Conservation (phyloP, 64 coral and sea anemone species). For the Astreopora myriophthalma region DNA sequence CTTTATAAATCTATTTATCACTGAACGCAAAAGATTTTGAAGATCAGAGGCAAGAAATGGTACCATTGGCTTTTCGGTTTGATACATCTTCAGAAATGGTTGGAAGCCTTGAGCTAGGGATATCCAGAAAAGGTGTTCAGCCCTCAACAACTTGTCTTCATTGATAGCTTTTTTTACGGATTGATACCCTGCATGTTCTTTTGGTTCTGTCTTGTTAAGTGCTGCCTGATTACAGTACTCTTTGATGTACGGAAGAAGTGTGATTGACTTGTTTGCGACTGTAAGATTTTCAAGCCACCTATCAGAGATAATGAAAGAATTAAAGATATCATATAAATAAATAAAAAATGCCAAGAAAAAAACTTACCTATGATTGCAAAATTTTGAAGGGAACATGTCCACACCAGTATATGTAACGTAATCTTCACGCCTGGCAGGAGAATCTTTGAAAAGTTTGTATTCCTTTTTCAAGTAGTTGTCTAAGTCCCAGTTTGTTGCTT, state of each 20-base stretch:
- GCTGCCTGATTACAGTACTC: constrained; percentile 75
- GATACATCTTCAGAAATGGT: constrained; percentile 61
- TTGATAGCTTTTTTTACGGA: constrained; percentile 57
- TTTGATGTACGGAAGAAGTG: constrained; percentile 60
- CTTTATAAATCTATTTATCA: constrained; percentile 73
- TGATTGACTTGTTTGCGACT: constrained; percentile 77
- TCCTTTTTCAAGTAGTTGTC: constrained; percentile 49
- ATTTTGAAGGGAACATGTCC: constrained; percentile 73
- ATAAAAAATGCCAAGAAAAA: constrained; percentile 53
- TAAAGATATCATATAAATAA: constrained; percentile 38
- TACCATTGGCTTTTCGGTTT: constrained; percentile 35
- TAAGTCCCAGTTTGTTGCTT: constrained; percentile 48
- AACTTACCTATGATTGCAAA: constrained; percentile 85
- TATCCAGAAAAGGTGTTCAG: too few species aligned
- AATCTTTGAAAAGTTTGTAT: constrained; percentile 80
- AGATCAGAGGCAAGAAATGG: constrained; percentile 77
- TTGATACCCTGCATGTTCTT: constrained; percentile 79
- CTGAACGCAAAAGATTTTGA: constrained; percentile 34
- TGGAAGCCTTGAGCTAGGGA: too few species aligned
- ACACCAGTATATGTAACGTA: constrained; percentile 69
- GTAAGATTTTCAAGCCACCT: constrained; percentile 89
- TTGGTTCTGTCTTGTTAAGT: constrained; percentile 73
- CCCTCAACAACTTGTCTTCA: too few species aligned
- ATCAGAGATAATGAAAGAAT: constrained; percentile 40
- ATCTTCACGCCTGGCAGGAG: constrained; percentile 75